Evolutionary conservation across 2,888 invertebrate genomes (phyloP), one percentile per base, ranked within the genome.

Genomic region (Caenorhabditis wallacei): DNA sequence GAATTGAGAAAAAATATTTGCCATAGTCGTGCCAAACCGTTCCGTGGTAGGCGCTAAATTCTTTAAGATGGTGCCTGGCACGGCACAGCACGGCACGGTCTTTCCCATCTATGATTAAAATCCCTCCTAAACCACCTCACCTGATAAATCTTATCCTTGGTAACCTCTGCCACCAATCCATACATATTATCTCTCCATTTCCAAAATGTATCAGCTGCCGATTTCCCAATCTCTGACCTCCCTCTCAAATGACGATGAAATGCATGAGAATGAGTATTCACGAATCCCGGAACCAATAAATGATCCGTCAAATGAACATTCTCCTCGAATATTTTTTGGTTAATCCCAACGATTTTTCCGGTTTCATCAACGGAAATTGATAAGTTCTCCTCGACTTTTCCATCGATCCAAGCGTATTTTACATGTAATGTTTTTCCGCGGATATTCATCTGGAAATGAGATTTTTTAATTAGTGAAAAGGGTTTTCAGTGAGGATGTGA

Each of bases 141-240:
- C 84, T 88, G 56, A 72, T 90, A 89, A 22, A 91, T 80, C 53
- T 84, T 84, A 2, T 87, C 84, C 66, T 85, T 88, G n/a, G 82
- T 82, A 35, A 89, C 81, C 53, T 88, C 84, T 26, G 88, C 88
- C 43, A 91, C 89, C n/a, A 90, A 72, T 20, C 83, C 82, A 80
- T 91, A 91, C 91, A 91, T 91, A 61, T 90, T 87, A 75, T 91
- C 88, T 13, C 91, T 78, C 91, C 91, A 91, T 46, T 85, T 86
- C 91, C 91, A 91, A 76, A 91, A 91, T 2, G 87, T 90, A 30
- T 90, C 89, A 7, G 88, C 89, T 0, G 80, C 78, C n/a, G 56
- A 53, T 40, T 74, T 76, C 35, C 91, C 90, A 37, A 90, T 89
- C n/a, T 87, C 88, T 40, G 87, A 87, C n/a, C 76, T 59, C 2